These are phyloP conservation scores for Stenurella melanura DNA, from an alignment of 2,888 invertebrate species.

Conservation along the genomic window DNA sequence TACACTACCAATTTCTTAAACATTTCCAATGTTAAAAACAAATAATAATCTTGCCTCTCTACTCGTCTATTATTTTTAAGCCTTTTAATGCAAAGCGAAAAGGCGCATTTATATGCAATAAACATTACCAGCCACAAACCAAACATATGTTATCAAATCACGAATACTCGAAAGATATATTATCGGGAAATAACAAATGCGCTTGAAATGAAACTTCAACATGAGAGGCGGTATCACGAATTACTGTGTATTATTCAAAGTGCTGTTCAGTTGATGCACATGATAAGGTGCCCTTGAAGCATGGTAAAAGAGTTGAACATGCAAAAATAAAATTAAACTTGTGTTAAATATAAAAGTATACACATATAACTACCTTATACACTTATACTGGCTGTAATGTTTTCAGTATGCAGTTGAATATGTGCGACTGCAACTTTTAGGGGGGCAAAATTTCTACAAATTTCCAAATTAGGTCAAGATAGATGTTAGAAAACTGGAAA, in stretches of 20 bases:
- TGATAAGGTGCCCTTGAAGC: conserved; percentile 44
- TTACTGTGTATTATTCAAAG: conserved; percentile 18
- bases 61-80: too few relatives aligned
- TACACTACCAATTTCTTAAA: too few relatives aligned
- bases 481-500: too few relatives aligned
- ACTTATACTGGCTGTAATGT: neutral
- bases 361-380: too few relatives aligned
- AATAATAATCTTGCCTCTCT: too few relatives aligned
- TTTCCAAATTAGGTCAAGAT: too few relatives aligned
- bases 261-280: conserved; percentile 31
- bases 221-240: neutral
- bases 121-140: neutral
- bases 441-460: too few relatives aligned
- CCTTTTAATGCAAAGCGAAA: too few relatives aligned
- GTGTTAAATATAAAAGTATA: neutral
- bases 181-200: neutral
- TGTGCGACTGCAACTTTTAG: too few relatives aligned
- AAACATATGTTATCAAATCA: neutral
- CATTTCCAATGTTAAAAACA: too few relatives aligned
- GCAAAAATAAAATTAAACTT: conserved; percentile 43
- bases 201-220: conserved; percentile 3
- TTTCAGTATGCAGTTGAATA: neutral
- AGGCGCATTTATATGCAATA: neutral
- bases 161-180: conserved; percentile 6
- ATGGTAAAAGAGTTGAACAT: conserved; percentile 35